Percentiles rank a stretch among this genome's conserved stretches.
These are phyloP conservation scores for Lasioglossum villosulum DNA, from an alignment of 2,888 invertebrate genomes.

Conservation along the genomic window DNA sequence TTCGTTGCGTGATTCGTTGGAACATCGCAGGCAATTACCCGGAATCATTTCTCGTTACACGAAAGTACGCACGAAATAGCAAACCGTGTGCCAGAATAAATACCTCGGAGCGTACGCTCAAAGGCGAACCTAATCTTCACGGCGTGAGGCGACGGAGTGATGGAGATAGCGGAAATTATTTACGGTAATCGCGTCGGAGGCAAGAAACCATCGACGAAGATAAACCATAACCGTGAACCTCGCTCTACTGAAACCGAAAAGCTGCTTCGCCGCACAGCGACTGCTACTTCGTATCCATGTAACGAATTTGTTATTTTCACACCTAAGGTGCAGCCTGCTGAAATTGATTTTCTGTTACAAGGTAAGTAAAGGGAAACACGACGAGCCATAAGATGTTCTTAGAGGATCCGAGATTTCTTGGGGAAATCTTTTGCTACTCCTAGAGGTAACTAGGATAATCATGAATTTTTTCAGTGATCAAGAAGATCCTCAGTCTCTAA, in stretches of 20 bases:
- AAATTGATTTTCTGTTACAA: conserved; percentile 18
- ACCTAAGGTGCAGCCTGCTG: neutral
- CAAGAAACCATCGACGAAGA: conserved; percentile 31
- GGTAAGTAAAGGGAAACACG: neutral
- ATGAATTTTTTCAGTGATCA: neutral
- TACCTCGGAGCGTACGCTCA: conserved; percentile 15
- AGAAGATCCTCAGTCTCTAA: neutral
- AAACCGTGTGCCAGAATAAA: conserved; percentile 24
- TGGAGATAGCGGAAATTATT: conserved; percentile 37
- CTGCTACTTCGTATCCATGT: conserved; percentile 18
- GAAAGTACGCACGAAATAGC: neutral
- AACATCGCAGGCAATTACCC: conserved; percentile 15
- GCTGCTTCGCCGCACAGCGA: conserved; percentile 8
- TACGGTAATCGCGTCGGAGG: conserved; percentile 45
- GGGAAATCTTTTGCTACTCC: neutral
- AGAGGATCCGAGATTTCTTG: neutral
- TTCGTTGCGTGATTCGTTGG: neutral
- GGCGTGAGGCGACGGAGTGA: neutral
- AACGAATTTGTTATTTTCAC: conserved; percentile 37
- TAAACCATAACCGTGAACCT: conserved; percentile 22
- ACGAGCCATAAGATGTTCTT: neutral
- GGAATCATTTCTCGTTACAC: conserved; percentile 32
- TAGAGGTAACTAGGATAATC: neutral
- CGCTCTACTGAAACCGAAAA: conserved; percentile 24
- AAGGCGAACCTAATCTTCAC: conserved; percentile 36